Base-by-base conservation (phyloP, 2,797 vertebrate species). In the Protosalanx chinensis region DNA sequence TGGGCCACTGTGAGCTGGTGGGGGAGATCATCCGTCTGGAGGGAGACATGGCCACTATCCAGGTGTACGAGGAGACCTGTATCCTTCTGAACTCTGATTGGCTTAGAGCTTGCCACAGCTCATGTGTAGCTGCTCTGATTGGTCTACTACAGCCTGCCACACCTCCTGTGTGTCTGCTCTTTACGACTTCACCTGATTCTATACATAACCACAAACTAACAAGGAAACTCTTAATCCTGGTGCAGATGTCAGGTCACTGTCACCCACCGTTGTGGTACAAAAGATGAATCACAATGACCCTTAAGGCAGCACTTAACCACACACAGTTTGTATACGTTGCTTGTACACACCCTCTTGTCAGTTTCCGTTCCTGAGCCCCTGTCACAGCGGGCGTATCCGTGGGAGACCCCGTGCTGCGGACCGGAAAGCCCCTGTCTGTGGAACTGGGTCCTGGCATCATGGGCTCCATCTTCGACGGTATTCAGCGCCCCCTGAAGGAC, bases 41-140 rank as follows among this genome's bases (percentile, higher is more conserved):
- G 84, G 97, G 98, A n/a, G 97, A 99, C 80, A 94, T 98, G 96
- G 98, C 98, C 20, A 99, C 98, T 37, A 96, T 99, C 75, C 98
- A 99, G 87, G 98, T 99, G 75, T 99, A 99, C 27, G 98, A 99
- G 86, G 98, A 99, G 91, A 99, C 98, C 0, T 99, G 98, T 99
- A 99, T 99, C 97, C 94, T 97, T 94, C 85, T 64, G 49, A 23
- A 8, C 51, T 49, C 51, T 16, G 51, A 56, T 6, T 4, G 51
- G 51, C 51, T 16, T 16, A n/a, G 16, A 56, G 51, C 51, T 16
- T 56, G 10, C 10, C 7, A 46, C 51, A 56, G 18, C 16, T 56
- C 41, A 0, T 56, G 18, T 56, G 18, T 56, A 8, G 5, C 18
- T 16, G 51, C 3, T n/a, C 15, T n/a, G 15, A n/a, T 18, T 3